These are phyloP conservation scores for Shargacucullia verbasci DNA, from an alignment of 2,888 invertebrate genomes.

Conservation along the genomic window DNA sequence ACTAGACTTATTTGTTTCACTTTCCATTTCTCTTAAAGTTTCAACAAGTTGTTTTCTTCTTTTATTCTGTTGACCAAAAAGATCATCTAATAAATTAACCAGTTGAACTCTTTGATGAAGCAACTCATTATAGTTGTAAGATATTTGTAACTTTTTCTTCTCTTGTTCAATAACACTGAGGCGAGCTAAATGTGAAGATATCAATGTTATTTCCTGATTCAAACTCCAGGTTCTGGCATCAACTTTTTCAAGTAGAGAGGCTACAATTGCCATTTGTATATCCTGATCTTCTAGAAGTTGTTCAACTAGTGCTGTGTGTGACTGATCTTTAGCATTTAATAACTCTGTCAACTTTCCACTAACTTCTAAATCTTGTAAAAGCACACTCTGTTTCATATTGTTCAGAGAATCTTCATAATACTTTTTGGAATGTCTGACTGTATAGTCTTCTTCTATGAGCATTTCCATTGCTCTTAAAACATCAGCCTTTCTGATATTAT, in stretches of 20 bases:
- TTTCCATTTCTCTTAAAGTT: constrained; percentile 93
- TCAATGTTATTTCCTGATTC: constrained; percentile 92
- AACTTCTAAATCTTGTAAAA: constrained; percentile 89
- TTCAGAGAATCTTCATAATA: constrained; percentile 91
- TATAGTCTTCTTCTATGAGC: constrained; percentile 91
- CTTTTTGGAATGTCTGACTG: constrained; percentile 89
- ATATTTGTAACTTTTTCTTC: constrained; percentile 90
- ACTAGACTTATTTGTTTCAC: constrained; percentile 80
- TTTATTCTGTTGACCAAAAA: constrained; percentile 91
- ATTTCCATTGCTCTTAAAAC: constrained; percentile 92
- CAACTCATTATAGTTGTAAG: constrained; percentile 92
- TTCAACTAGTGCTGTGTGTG: constrained; percentile 89
- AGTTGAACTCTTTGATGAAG: constrained; percentile 91
- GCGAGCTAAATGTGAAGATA: constrained; percentile 92
- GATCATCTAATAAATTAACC: constrained; percentile 91
- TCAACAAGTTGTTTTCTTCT: constrained; percentile 91
- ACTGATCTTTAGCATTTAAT: constrained; percentile 90
- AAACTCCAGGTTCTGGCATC: constrained; percentile 94
- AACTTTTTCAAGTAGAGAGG: constrained; percentile 91
- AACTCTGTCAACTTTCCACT: constrained; percentile 89
- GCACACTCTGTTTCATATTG: constrained; percentile 90
- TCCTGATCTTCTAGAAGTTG: constrained; percentile 91
- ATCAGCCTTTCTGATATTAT: constrained; percentile 90
- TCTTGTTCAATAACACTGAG: constrained; percentile 93
- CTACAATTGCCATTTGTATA: constrained; percentile 92